These are phyloP conservation scores for Pollicipes pollicipes DNA, from an alignment of 1,140 invertebrate genomes.

Conservation along the genomic window DNA sequence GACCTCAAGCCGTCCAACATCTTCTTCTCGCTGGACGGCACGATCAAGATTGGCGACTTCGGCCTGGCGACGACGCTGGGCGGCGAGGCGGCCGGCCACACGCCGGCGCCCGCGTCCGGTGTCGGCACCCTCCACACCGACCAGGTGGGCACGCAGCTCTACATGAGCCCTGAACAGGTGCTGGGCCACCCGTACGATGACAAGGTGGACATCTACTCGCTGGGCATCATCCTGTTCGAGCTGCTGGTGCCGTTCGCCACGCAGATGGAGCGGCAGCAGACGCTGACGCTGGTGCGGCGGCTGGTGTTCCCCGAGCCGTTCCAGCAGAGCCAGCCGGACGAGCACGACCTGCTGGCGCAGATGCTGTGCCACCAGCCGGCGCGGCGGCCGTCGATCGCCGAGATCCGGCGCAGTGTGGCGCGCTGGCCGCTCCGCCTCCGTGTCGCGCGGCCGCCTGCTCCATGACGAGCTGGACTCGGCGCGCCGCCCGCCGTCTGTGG, in stretches of 20 bases:
- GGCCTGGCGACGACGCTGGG: conserved; percentile 52
- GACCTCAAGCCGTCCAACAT: conserved; percentile 96
- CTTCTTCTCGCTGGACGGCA: conserved; percentile 74
- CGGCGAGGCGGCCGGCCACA: conserved; percentile 12
- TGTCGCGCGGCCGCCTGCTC: background rate
- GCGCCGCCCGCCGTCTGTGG: background rate
- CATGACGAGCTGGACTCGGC: background rate
- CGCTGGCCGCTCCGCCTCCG: background rate
- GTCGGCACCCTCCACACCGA: conserved; percentile 45
- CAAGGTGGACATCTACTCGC: conserved; percentile 91
- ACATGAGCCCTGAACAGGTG: conserved; percentile 92
- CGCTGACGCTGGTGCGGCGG: conserved; percentile 40
- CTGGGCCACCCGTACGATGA: conserved; percentile 47
- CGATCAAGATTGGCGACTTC: conserved; percentile 92
- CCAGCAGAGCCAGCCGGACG: conserved; percentile 38
- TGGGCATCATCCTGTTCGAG: conserved; percentile 88
- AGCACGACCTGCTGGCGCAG: conserved; percentile 52
- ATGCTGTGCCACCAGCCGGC: conserved; percentile 56
- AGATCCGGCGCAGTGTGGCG: conserved; percentile 42
- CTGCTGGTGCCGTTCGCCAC: conserved; percentile 72
- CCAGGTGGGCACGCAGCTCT: conserved; percentile 70
- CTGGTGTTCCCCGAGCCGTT: conserved; percentile 54
- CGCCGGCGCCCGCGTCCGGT: conserved; percentile 41
- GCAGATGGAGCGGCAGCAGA: conserved; percentile 62
- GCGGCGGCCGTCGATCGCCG: conserved; percentile 52